Evolutionary conservation across 2,888 invertebrate genomes (phyloP), one percentile per base, ranked within the genome.

Genomic region (Antitype chi): DNA sequence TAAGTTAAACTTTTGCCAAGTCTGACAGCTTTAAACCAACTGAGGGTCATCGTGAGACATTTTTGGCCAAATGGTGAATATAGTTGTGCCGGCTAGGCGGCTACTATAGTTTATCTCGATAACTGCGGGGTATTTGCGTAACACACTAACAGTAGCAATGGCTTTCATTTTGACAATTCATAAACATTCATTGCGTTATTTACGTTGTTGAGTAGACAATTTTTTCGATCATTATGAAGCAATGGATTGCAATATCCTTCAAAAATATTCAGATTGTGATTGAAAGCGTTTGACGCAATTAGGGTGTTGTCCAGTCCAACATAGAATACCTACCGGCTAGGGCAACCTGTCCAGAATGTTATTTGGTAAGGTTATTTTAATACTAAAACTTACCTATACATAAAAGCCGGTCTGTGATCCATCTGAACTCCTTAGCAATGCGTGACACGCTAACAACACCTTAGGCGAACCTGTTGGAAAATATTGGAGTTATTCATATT

Each of bases 371-470:
- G 17, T 15, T 47, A 53, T 53, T 25, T 11, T 28, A 17, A 23
- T 32, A 67, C n/a, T 3, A 38, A 66, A n/a, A 89, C 92, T 90
- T 85, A 95, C 95, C 94, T 93, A 89, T 89, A 60, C 70, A 84
- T 87, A 76, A 71, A 89, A 89, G 90, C 90, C 85, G 86, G 89
- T 71, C 69, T 84, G 89, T 78, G 89, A 87, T 91, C 94, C 95
- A 95, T 96, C 88, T 88, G 92, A 90, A 82, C 89, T 89, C 72
- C 81, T 85, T 89, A 84, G 87, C 85, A 87, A 73, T 76, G 84
- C 57, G 87, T 84, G 67, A 73, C 84, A 87, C 77, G 86, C 89
- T 71, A 85, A 84, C 78, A 88, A 87, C 86, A 89, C 89, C 87
- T 86, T 82, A 80, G 63, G 88, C 87, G 83, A 85, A 86, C 70